phyloP scores from a whole-genome alignment of 2,888 invertebrate genomes.

The Bombylius major region DNA sequence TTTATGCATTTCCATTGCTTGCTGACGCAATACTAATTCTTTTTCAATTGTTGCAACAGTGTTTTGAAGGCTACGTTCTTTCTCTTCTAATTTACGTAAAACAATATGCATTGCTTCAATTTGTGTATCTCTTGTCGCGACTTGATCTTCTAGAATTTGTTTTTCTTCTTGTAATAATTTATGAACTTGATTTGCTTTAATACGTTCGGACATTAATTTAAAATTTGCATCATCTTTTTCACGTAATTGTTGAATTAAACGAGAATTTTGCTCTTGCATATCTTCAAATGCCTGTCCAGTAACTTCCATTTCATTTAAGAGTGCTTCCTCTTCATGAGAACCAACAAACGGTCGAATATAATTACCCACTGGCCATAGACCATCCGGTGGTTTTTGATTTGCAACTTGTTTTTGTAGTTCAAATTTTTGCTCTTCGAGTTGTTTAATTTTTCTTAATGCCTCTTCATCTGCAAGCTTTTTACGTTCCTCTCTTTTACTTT shows the following conservation, averaged over 20 bases:
- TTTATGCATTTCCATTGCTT: constrained; percentile 97
- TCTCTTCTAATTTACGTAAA: constrained; percentile 87
- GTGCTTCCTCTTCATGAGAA: constrained; percentile 84
- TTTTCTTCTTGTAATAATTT: constrained; percentile 91
- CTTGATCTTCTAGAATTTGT: constrained; percentile 82
- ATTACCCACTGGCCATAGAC: constrained; percentile 40
- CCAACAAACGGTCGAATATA: constrained; percentile 58
- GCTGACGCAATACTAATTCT: constrained; percentile 81
- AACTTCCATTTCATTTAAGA: constrained; percentile 97
- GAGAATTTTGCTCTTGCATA: constrained; percentile 96
- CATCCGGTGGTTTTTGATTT: constrained; percentile 61
- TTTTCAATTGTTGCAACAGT: constrained; percentile 89
- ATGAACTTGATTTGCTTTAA: constrained; percentile 90
- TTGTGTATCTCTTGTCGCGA: constrained; percentile 68
- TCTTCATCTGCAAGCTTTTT: constrained; percentile 91
- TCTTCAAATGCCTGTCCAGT: constrained; percentile 99
- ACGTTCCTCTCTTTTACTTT: constrained; percentile 80
- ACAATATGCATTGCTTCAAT: constrained; percentile 93
- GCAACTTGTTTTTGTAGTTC: constrained; percentile 84
- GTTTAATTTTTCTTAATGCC: constrained; percentile 84
- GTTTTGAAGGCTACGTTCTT: constrained; percentile 84
- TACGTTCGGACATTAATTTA: constrained; percentile 94
- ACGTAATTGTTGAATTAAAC: constrained; percentile 84
- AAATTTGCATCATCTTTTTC: constrained; percentile 98
- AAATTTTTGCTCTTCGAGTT: constrained; percentile 85